Conservation (phyloP, 1,140 invertebrate species). For the Scaptomyza pallida region DNA sequence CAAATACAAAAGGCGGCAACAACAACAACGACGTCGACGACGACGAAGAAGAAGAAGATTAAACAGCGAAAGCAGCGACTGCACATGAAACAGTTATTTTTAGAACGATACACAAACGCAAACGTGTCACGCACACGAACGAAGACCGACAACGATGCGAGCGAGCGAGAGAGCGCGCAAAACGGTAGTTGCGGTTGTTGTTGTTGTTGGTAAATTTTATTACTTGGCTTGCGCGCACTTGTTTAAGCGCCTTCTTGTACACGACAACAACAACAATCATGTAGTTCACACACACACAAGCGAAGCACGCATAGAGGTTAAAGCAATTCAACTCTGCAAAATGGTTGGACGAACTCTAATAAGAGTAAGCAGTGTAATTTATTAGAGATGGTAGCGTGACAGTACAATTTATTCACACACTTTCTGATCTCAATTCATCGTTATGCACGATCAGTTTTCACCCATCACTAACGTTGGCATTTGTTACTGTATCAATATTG, state of each 20-base stretch:
- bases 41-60: slow-evolving; percentile 8
- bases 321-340: slow-evolving; percentile 48
- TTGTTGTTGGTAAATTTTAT: slow-evolving; percentile 16
- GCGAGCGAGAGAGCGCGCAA: slow-evolving; percentile 27
- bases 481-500: slow-evolving; percentile 16
- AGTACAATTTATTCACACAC: not conserved
- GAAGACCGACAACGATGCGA: not conserved
- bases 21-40: not conserved
- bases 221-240: slow-evolving; percentile 52
- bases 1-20: slow-evolving; percentile 45
- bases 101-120: slow-evolving; percentile 65
- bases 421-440: slow-evolving; percentile 3
- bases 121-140: slow-evolving; percentile 23
- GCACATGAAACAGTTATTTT: slow-evolving; percentile 74
- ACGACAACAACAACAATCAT: slow-evolving; percentile 43
- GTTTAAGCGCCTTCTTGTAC: slow-evolving; percentile 42
- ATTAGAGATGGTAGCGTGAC: slow-evolving; percentile 56
- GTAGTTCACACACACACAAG: slow-evolving; percentile 31
- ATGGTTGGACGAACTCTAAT: slow-evolving; percentile 42
- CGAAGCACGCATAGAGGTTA: slow-evolving; percentile 51
- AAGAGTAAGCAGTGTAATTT: slow-evolving; percentile 34
- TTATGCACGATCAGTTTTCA: slow-evolving; percentile 5
- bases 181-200: slow-evolving; percentile 43
- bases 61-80: slow-evolving; percentile 34
- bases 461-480: slow-evolving; percentile 1